Evolutionary conservation across 1,140 invertebrate genomes (phyloP).

Genomic region (Procambarus clarkii): DNA sequence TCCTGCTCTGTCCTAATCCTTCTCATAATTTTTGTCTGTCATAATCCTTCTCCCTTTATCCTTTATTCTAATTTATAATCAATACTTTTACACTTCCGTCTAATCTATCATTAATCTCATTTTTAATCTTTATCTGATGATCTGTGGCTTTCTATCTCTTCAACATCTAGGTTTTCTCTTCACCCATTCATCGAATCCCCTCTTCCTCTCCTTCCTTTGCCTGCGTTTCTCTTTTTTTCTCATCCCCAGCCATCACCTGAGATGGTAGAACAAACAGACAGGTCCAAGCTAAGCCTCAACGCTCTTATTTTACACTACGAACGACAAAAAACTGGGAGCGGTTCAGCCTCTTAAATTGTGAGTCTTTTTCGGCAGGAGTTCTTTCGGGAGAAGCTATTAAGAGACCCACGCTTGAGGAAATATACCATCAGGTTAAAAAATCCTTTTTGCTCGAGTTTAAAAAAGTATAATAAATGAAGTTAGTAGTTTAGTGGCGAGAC

Average conservation of each 20-base stretch:
- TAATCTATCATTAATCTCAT: neutral
- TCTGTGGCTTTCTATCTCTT: constrained; percentile 7
- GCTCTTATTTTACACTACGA: constrained; percentile 45
- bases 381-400: constrained; percentile 12
- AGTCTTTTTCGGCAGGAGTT: constrained; percentile 17
- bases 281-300: constrained; percentile 34
- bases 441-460: too few relatives aligned
- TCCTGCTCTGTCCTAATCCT: too few relatives aligned
- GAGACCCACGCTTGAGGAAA: neutral
- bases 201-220: neutral
- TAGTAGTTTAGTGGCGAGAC: too few relatives aligned
- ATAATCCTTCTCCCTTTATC: neutral
- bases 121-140: neutral
- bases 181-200: neutral
- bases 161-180: too few relatives aligned
- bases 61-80: too few relatives aligned
- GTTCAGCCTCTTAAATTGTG: constrained; percentile 35
- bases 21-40: neutral
- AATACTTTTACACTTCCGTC: too few relatives aligned
- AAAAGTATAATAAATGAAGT: too few relatives aligned
- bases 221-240: constrained; percentile 20
- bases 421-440: constrained; percentile 4
- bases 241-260: neutral
- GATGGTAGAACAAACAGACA: constrained; percentile 25
- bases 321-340: constrained; percentile 39